phyloP scores from a whole-genome alignment of 2,888 invertebrate species.

The Argyra leucocephala region DNA sequence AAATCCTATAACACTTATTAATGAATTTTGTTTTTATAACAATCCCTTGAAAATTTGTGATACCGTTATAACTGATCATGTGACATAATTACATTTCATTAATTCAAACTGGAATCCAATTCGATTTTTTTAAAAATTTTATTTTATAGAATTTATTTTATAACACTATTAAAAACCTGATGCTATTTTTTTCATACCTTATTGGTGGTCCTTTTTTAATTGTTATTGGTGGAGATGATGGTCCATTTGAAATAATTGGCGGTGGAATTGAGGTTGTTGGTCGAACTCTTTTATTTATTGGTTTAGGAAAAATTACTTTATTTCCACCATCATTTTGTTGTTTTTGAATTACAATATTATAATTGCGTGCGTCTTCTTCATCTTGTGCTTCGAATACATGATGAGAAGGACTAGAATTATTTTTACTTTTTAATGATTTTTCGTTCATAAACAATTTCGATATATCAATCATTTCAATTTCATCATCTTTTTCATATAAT shows the following conservation, averaged over 20 bases:
- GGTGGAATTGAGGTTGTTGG: constrained; percentile 51
- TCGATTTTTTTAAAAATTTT: no score
- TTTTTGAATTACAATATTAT: constrained; percentile 34
- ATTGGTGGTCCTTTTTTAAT: constrained; percentile 79
- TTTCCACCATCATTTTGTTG: constrained; percentile 46
- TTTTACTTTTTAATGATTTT: constrained; percentile 37
- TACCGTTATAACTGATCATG: no score
- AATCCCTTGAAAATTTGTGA: no score
- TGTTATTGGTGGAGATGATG: constrained; percentile 50
- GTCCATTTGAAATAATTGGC: constrained; percentile 39
- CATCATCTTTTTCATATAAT: constrained; percentile 31
- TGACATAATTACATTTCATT: no score
- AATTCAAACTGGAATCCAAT: no score
- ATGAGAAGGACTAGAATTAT: constrained; percentile 47
- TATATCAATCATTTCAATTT: constrained; percentile 41
- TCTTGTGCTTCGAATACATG: constrained; percentile 47
- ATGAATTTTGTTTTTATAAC: no score
- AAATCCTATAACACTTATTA: no score
- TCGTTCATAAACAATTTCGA: constrained; percentile 55
- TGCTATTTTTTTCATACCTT: constrained; percentile 56
- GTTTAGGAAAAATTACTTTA: constrained; percentile 70
- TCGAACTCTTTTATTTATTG: constrained; percentile 48
- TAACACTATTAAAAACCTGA: no score
- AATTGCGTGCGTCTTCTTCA: constrained; percentile 14
- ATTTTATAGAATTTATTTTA: no score